Conservation (phyloP, 2,797 vertebrate genomes). For the Sebastes flavidus region DNA sequence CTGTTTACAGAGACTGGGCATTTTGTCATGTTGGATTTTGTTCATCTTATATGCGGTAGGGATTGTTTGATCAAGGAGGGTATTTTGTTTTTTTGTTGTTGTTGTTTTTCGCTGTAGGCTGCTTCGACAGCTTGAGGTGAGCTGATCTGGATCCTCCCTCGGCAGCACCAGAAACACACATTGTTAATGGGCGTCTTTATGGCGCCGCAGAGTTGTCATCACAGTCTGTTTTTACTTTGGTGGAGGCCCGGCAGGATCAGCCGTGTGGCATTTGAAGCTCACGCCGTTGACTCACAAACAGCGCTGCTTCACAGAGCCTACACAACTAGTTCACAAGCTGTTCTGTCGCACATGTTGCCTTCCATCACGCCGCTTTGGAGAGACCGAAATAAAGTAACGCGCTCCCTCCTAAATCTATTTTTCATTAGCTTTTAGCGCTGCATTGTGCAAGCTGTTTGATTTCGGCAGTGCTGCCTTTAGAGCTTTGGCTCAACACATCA, state of each 20-base stretch:
- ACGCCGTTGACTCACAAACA: constrained; percentile 78
- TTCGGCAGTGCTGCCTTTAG: constrained; percentile 54
- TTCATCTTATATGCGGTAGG: constrained; percentile 31
- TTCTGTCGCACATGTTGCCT: constrained; percentile 72
- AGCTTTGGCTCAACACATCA: constrained; percentile 64
- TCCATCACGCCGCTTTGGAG: constrained; percentile 59
- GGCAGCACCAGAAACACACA: constrained; percentile 63
- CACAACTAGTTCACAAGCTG: constrained; percentile 81
- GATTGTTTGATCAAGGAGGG: constrained; percentile 50
- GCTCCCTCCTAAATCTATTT: constrained; percentile 69
- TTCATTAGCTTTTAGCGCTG: constrained; percentile 75
- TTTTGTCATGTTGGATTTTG: constrained; percentile 46
- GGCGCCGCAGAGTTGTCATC: constrained; percentile 71
- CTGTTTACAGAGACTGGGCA: constrained; percentile 58
- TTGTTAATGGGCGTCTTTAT: constrained; percentile 74
- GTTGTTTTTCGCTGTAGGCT: constrained; percentile 22
- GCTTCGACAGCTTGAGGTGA: constrained; percentile 66
- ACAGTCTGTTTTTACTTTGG: constrained; percentile 78
- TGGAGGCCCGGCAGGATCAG: constrained; percentile 74
- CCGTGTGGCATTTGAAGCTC: constrained; percentile 76
- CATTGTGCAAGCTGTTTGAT: constrained; percentile 70
- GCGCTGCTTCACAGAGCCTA: constrained; percentile 72
- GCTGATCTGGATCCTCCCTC: constrained; percentile 37
- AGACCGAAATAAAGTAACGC: constrained; percentile 64
- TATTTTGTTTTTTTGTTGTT: neutral